These are phyloP conservation scores for Actinopyga echinites DNA, from an alignment of 53 echinoderm and acorn worm species.

Conservation along the genomic window DNA sequence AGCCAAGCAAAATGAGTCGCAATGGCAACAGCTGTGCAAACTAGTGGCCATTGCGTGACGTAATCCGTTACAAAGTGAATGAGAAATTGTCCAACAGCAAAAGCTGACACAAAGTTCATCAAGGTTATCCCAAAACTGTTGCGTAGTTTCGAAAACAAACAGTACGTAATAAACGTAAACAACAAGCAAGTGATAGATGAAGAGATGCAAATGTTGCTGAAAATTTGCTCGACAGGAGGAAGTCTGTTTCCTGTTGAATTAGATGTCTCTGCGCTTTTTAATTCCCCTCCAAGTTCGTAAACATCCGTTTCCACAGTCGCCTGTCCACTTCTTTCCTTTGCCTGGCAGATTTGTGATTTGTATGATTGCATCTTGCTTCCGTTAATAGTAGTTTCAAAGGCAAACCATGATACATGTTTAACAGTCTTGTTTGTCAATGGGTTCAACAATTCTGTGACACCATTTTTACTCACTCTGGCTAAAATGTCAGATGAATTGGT, in stretches of 20 bases:
- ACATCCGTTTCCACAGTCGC: too few relatives aligned
- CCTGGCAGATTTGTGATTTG: too few relatives aligned
- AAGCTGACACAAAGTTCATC: slow-evolving; percentile 31
- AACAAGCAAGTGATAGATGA: slow-evolving; percentile 38
- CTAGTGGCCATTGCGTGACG: slow-evolving; percentile 16
- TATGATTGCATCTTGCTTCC: too few relatives aligned
- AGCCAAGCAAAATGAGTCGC: slow-evolving; percentile 40
- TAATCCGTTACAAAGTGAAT: slow-evolving; percentile 46
- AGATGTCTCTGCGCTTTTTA: too few relatives aligned
- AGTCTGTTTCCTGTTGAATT: neutral
- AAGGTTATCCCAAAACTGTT: slow-evolving; percentile 45
- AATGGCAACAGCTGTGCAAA: slow-evolving; percentile 29
- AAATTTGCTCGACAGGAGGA: neutral
- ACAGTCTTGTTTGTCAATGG: too few relatives aligned
- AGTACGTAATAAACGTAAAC: slow-evolving; percentile 38
- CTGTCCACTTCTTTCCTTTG: too few relatives aligned
- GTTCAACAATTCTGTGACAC: too few relatives aligned
- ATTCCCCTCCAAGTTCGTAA: too few relatives aligned
- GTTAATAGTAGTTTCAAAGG: too few relatives aligned
- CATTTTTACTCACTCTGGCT: too few relatives aligned
- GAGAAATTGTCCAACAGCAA: slow-evolving; percentile 23
- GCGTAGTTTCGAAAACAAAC: slow-evolving; percentile 19
- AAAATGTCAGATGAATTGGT: too few relatives aligned
- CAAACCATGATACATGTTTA: too few relatives aligned
- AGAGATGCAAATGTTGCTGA: slow-evolving; percentile 33